Base-by-base conservation (phyloP, 2,113 vertebrate species). In the Chascanopsetta lugubris region DNA sequence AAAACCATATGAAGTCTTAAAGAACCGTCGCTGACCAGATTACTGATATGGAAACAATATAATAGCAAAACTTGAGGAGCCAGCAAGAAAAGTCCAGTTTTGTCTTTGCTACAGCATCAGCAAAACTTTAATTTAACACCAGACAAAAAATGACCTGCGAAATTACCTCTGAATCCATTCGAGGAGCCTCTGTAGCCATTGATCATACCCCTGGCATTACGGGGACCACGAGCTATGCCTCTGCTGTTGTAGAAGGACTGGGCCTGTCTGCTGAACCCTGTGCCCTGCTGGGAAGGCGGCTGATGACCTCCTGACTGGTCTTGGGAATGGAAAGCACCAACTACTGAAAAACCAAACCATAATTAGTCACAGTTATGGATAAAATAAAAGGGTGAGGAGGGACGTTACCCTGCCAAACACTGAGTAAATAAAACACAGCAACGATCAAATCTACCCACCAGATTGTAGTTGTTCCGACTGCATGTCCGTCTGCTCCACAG, bases 181-280 rank as follows among this genome's bases (percentile, higher is more conserved):
- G 96, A 93, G 0, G 95, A 94, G 72, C 96, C 97, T 86, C 96
- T 92, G 86, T 98, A 99, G 58, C 97, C 96, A 2, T 98, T 99
- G 86, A 97, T 95, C 87, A 97, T 92, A 57, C 96, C 96, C 38
- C 97, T 90, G 72, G 95, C 88, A 6, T 96, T 97, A 18, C 96
- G 94, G 55, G 96, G 93, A 20, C 97, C 96, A 42, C 96, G 95
- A 30, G 96, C 90, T 84, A 98, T 94, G 46, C 94, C 95, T 66
- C 96, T 93, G 83, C 95, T 98, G 83, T 94, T 98, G 68, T 98
- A 99, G 72, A 96, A 99, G 83, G 96, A 94, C 91, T 98, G 96
- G 73, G 85, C 86, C 81, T 94, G 95, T 21, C 96, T 91, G 67
- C 91, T 90, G 50, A 98, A 99, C 17, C 94, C 95, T 60, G 93